Evolutionary conservation across 1,140 invertebrate genomes (phyloP).

Genomic region (Penaeus chinensis): DNA sequence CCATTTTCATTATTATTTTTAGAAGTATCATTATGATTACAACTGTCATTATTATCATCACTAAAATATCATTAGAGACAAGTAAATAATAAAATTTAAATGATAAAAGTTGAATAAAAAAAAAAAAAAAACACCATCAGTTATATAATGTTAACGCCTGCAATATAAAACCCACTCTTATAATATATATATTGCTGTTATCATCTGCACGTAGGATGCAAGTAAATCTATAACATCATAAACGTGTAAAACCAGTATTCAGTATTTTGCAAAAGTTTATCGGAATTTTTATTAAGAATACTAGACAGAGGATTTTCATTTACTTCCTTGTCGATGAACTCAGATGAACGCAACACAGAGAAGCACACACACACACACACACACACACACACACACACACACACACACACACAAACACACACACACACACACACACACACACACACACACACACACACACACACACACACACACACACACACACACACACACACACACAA

Average conservation of each 20-base stretch:
- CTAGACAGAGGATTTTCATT: background rate
- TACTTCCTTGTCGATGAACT: background rate
- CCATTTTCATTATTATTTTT: background rate
- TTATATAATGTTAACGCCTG: too few species aligned
- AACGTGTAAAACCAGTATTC: too few species aligned
- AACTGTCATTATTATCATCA: background rate
- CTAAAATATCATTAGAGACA: too few species aligned
- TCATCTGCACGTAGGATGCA: too few species aligned
- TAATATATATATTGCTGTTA: too few species aligned
- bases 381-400: background rate
- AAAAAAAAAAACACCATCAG: too few species aligned
- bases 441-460: background rate
- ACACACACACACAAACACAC: conserved; percentile 8
- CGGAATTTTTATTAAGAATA: background rate
- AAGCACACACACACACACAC: background rate
- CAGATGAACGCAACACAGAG: background rate
- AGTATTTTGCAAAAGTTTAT: background rate
- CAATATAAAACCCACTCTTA: too few species aligned
- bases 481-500: background rate
- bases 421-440: conserved; percentile 7
- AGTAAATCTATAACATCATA: too few species aligned
- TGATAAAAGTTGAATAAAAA: too few species aligned
- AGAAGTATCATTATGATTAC: background rate
- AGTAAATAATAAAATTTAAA: too few species aligned
- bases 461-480: background rate